phyloP scores from a whole-genome alignment of 2,888 invertebrate genomes.

The Dasypolia templi region DNA sequence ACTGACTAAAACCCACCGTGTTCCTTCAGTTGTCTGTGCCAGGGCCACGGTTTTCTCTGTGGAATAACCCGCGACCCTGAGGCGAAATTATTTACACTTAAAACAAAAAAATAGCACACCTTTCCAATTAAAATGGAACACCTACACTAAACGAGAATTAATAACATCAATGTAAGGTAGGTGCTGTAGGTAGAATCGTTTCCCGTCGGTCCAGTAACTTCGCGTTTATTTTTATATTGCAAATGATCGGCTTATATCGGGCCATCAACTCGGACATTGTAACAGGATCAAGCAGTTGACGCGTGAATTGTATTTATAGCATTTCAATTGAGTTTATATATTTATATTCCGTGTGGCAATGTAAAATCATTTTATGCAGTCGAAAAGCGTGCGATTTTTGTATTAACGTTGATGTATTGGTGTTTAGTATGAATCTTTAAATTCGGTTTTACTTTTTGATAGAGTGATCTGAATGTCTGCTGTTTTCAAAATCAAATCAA shows the following conservation, averaged over 20 bases:
- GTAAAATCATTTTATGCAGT: constrained; percentile 56
- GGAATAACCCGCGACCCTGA: too few relatives aligned
- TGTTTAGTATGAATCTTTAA: constrained; percentile 3
- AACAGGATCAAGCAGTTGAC: constrained; percentile 86
- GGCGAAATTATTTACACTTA: constrained; percentile 16
- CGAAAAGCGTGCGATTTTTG: constrained; percentile 47
- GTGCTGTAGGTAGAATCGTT: constrained; percentile 48
- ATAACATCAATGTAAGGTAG: constrained; percentile 58
- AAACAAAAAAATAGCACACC: constrained; percentile 20
- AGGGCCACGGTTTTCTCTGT: too few relatives aligned
- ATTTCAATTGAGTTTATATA: constrained; percentile 81
- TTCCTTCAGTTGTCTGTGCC: too few relatives aligned
- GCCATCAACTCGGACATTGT: constrained; percentile 84
- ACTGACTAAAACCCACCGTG: too few relatives aligned
- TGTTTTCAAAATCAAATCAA: too few relatives aligned
- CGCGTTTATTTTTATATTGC: constrained; percentile 78
- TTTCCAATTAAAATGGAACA: constrained; percentile 46
- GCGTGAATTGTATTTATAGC: constrained; percentile 84
- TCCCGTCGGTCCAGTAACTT: constrained; percentile 58
- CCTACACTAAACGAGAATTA: constrained; percentile 58
- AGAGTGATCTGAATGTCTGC: neutral
- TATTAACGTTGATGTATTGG: constrained; percentile 15
- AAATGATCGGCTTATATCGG: constrained; percentile 87
- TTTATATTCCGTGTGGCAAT: constrained; percentile 61
- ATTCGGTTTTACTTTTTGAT: neutral